Evolutionary conservation across 2,113 vertebrate species (phyloP), one percentile per base, ranked within the genome.

Genomic region (Quiscalus mexicanus): DNA sequence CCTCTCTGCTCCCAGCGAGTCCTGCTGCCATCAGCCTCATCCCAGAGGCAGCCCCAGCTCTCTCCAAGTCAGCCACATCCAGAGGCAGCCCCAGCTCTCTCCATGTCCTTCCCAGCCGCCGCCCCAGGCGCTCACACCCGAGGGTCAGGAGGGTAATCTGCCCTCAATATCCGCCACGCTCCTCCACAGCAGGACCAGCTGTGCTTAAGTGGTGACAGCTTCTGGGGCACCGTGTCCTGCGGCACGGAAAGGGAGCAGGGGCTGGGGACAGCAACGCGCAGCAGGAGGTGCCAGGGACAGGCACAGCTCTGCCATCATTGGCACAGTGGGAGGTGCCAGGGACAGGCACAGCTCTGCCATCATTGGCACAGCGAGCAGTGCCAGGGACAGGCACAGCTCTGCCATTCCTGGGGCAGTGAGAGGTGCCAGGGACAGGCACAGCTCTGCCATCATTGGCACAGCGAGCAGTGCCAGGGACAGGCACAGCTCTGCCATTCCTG

Each of bases 81-180:
- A 1, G 31, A 71, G 45, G 28, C 42, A 52, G 81, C 85, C 49
- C 53, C 44, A 28, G 63, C 52, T 1, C 24, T 47, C 37, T n/a
- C 45, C 5, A 1, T 12, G 59, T 65, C 45, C 12, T 33, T 58
- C 25, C 31, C 58, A 16, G 73, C 84, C 28, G 42, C 50, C 37
- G 31, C 79, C 64, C 53, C 91, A 39, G 42, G 78, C 33, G 1
- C 55, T 92, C 90, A 90, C 77, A 79, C 79, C 67, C 47, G 9
- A 2, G 90, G 93, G 90, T 92, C 93, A 95, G 76, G 70, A 93
- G 96, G 95, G 80, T 81, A 90, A 90, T 90, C 47, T 47, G 90
- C 77, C 67, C 44, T 30, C 25, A 81, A 25, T 33, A 25, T 3
- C 70, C 0, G 18, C 68, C 73, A 50, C 39, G 10, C 2, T 41